Base-by-base conservation (phyloP, 2,113 vertebrate genomes). In the human region DNA sequence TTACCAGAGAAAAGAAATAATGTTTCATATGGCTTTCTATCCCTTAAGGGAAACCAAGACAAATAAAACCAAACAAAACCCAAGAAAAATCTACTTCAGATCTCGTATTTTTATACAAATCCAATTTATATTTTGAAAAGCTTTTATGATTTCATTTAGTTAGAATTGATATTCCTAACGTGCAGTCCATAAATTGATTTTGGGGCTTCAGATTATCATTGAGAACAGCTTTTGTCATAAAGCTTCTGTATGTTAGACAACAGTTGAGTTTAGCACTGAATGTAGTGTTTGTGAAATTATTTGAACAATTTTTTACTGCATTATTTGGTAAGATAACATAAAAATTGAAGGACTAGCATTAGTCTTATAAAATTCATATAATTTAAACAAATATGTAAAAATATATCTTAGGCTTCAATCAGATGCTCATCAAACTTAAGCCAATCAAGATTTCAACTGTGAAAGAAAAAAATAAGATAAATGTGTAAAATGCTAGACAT, bases 1-100 rank as follows among this genome's bases (percentile, higher is more conserved):
- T 96, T 93, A 73, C 2, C 35, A 91, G 59, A 91, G 30, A 83
- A 97, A 93, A 95, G 30, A 94, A 86, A 45, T 43, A 84, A 84
- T 43, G 30, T 35, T 61, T 70, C 22, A 27, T 27, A 55, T 57
- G 75, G 8, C 20, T 95, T 97, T 85, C 61, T 52, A 4, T 38
- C n/a, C n/a, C 64, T 75, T 79, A 75, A 92, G 9, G n/a, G 6
- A 95, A 90, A 75, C 30, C 59, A 94, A 90, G 66, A 17, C 20
- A 79, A 94, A 90, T 0, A 2, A 20, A 94, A 93, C 16, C 32
- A 80, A 94, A 40, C 27, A 55, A 89, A 88, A 89, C 16, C 8
- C 35, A n/a, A 16, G 55, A 59, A n/a, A 66, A 25, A 16, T 12
- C 35, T 92, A 45, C n/a, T 72, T 40, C 32, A 59, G 20, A 10